These are phyloP conservation scores for Cylas formicarius DNA, from an alignment of 1,140 invertebrate genomes.

Conservation along the genomic window DNA sequence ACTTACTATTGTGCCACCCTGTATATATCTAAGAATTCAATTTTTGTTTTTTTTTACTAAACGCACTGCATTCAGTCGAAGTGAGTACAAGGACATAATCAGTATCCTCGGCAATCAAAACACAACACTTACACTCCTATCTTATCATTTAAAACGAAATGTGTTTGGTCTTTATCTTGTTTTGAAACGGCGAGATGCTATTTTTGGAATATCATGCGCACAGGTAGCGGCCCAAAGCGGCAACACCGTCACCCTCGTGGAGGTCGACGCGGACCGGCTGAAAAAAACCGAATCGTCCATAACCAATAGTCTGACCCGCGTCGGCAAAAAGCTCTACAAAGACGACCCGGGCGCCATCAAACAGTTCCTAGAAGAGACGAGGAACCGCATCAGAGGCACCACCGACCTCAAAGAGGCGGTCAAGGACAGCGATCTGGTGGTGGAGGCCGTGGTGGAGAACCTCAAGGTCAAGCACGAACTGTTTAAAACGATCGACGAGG, in stretches of 20 bases:
- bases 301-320: slow-evolving; percentile 57
- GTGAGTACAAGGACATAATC: too few species aligned
- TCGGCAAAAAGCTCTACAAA: slow-evolving; percentile 73
- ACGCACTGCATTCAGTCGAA: too few species aligned
- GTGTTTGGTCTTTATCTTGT: too few species aligned
- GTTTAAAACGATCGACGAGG: slow-evolving; percentile 55
- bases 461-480: slow-evolving; percentile 70
- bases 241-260: slow-evolving; percentile 67
- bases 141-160: too few species aligned
- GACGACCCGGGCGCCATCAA: slow-evolving; percentile 56
- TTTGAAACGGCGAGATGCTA: neutral
- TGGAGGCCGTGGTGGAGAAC: slow-evolving; percentile 85
- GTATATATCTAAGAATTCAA: too few species aligned
- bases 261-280: slow-evolving; percentile 60
- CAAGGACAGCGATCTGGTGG: slow-evolving; percentile 67
- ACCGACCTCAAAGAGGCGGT: slow-evolving; percentile 55
- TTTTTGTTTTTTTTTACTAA: too few species aligned
- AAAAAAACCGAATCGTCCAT: slow-evolving; percentile 64
- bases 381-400: slow-evolving; percentile 53
- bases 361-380: slow-evolving; percentile 59
- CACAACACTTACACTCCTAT: too few species aligned
- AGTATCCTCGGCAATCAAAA: too few species aligned
- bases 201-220: neutral
- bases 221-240: slow-evolving; percentile 72
- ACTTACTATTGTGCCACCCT: too few species aligned